Base-by-base conservation (phyloP, 2,797 vertebrate species). In the Smutsia gigantea region DNA sequence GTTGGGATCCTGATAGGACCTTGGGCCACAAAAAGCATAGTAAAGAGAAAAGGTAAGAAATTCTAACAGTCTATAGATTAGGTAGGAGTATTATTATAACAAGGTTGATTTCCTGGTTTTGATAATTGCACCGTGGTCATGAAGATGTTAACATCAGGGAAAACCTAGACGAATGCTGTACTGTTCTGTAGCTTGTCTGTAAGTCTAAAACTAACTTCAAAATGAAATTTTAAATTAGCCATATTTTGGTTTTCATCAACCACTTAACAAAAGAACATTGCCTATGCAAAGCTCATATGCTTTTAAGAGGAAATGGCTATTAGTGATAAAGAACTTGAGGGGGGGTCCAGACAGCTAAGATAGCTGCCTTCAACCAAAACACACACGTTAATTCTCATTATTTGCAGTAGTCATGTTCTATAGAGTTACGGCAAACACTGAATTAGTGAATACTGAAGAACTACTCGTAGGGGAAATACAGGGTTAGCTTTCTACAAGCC, bases 161-260 rank as follows among this genome's bases (percentile, higher is more conserved):
- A 66, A 11, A 77, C 34, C 18, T n/a, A 37, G 64, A n/a, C 51
- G n/a, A 75, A 61, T 5, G 57, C 4, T 55, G 5, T 46, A 51
- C 39, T 93, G 29, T 61, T 68, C 92, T 42, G 14, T 1, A 81
- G 68, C 23, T 92, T 90, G 71, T 61, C 23, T 79, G 0, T 55
- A 90, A 31, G 18, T 79, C 46, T 61, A 93, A 77, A 94, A 66
- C 85, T 51, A 46, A 82, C 9, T 59, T 85, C 34, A 90, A 90
- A 88, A 77, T 71, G 72, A 75, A 87, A 85, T 39, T 7, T 11
- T 68, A 61, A 81, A n/a, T 55, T 68, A 75, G 37, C 46, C 2
- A 17, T 21, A 66, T 49, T 83, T 86, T 19, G 29, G 12, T 75
- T 68, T 72, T 57, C 57, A 74, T 57, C 39, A n/a, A 74, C 25